These are phyloP conservation scores for Calameuta idolon DNA, from an alignment of 2,888 invertebrate species.

Conservation along the genomic window DNA sequence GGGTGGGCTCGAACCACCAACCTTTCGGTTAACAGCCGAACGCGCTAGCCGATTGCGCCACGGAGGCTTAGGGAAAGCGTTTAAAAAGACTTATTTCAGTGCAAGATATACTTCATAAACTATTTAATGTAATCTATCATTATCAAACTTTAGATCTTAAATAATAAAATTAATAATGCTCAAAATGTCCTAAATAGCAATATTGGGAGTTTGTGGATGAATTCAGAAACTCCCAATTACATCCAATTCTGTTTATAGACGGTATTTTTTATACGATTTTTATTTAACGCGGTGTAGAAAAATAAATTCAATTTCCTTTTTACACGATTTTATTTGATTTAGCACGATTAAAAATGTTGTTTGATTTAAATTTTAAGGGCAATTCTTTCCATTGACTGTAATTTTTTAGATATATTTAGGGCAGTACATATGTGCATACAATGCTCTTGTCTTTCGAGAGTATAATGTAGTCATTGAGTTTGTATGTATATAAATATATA, in stretches of 20 bases:
- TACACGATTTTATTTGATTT: no score
- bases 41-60: slow-evolving; percentile 68
- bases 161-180: not conserved
- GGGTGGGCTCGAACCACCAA: slow-evolving; percentile 95
- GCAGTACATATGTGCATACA: no score
- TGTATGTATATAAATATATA: no score
- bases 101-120: not conserved
- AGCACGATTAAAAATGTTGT: no score
- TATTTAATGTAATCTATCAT: not conserved
- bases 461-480: no score
- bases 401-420: no score
- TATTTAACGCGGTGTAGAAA: no score
- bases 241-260: not conserved
- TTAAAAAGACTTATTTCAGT: not conserved
- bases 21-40: slow-evolving; percentile 97
- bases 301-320: no score
- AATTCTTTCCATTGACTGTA: no score
- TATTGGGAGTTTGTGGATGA: not conserved
- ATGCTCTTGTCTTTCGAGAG: no score
- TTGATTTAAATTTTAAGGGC: no score
- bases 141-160: not conserved
- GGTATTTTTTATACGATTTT: no score
- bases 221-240: not conserved
- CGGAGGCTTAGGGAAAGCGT: slow-evolving; percentile 24
- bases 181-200: not conserved